These are phyloP conservation scores for Stomorhina lunata DNA, from an alignment of 2,888 invertebrate genomes.

Conservation along the genomic window DNA sequence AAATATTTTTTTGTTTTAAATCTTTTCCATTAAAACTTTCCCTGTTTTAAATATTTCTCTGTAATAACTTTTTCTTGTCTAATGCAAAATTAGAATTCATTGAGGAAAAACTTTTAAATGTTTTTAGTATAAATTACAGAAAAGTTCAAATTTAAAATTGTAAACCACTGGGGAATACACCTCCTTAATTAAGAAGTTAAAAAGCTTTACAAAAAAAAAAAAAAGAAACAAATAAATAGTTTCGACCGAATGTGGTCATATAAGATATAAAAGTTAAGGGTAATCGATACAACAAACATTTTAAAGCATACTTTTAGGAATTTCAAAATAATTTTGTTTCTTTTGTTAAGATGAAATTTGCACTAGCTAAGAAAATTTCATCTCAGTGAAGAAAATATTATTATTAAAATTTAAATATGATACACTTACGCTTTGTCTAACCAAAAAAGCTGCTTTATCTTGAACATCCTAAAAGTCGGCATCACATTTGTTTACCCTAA, in stretches of 20 bases:
- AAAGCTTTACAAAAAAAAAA: not conserved
- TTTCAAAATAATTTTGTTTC: no score
- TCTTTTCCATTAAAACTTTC: not conserved
- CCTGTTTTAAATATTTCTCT: not conserved
- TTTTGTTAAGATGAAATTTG: no score
- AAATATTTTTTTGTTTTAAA: not conserved
- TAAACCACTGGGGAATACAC: constrained; percentile 31
- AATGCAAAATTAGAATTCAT: no score
- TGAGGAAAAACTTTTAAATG: not conserved
- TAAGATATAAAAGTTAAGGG: not conserved
- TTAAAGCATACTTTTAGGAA: no score
- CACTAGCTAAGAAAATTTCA: no score
- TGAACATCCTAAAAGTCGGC: no score
- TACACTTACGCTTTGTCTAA: no score
- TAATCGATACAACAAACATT: no score
- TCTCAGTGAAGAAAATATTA: no score
- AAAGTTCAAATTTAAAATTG: constrained; percentile 35
- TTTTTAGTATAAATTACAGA: not conserved
- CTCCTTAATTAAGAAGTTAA: constrained; percentile 47
- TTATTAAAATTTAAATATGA: no score
- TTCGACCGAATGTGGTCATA: not conserved
- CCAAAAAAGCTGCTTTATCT: no score
- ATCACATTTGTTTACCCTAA: not conserved
- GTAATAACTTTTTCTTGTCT: no score
- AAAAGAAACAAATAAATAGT: not conserved